Conservation (phyloP, 2,113 vertebrate genomes). For the Naja naja region DNA sequence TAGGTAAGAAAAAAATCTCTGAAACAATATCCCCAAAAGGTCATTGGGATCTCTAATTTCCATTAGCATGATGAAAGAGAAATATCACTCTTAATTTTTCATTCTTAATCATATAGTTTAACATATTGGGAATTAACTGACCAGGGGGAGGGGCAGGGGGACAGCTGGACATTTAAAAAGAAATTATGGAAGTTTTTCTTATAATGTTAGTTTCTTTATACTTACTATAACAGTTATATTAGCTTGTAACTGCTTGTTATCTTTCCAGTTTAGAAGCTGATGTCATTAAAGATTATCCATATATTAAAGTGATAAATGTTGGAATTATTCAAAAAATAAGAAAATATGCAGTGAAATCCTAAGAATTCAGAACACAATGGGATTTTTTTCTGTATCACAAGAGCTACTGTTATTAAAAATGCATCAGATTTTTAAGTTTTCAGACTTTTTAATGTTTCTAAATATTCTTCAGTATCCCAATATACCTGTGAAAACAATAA, state of each 20-base stretch:
- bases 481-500: neutral
- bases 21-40: neutral
- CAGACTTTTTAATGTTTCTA: neutral
- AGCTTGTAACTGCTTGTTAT: conserved; percentile 51
- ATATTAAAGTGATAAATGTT: neutral
- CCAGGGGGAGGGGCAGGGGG: no score
- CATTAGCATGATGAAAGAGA: neutral
- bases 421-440: neutral
- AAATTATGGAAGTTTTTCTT: conserved; percentile 28
- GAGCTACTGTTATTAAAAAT: neutral
- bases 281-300: neutral
- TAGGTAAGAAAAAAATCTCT: neutral
- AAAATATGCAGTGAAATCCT: neutral
- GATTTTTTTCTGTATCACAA: neutral
- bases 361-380: neutral
- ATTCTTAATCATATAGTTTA: neutral
- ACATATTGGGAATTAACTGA: neutral
- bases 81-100: neutral
- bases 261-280: conserved; percentile 20
- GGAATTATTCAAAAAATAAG: neutral
- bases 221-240: conserved; percentile 42
- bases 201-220: conserved; percentile 38
- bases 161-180: neutral
- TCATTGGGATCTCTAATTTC: neutral
- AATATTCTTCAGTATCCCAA: neutral